Evolutionary conservation across 2,797 vertebrate species (phyloP).

Genomic region (Trematomus bernacchii): DNA sequence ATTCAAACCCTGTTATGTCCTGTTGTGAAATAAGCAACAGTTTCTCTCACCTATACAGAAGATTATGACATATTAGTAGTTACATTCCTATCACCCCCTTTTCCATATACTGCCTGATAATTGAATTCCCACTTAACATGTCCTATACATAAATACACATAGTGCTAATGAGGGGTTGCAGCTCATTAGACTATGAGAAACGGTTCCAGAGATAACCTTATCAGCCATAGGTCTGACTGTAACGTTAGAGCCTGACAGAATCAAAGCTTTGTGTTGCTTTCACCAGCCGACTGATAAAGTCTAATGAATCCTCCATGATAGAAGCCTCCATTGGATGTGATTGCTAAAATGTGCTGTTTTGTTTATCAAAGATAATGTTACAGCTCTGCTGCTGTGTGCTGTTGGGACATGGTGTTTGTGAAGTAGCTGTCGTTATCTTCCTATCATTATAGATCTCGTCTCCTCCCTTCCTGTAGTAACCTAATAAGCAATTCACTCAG

Average conservation of each 20-base stretch:
- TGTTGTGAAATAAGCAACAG: background rate
- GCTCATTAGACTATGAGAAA: conserved; percentile 24
- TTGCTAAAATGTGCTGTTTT: conserved; percentile 24
- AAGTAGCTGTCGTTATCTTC: conserved; percentile 43
- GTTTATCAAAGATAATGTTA: conserved; percentile 39
- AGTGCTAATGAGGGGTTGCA: conserved; percentile 56
- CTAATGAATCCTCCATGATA: conserved; percentile 45
- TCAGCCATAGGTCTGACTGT: conserved; percentile 31
- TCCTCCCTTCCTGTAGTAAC: background rate
- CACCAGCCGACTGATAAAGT: conserved; percentile 34
- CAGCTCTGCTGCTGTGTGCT: conserved; percentile 21
- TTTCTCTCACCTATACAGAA: background rate
- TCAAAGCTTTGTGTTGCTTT: conserved; percentile 16
- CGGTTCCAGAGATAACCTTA: conserved; percentile 50
- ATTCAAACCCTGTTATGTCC: background rate
- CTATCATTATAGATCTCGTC: conserved; percentile 18
- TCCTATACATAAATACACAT: conserved; percentile 69
- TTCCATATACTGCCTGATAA: conserved; percentile 38
- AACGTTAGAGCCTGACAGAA: conserved; percentile 18
- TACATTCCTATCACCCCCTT: background rate
- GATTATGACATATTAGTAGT: background rate
- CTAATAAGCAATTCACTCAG: conserved; percentile 6
- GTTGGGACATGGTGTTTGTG: conserved; percentile 40
- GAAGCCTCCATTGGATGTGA: conserved; percentile 28
- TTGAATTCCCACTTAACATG: conserved; percentile 72